Conservation (phyloP, 2,888 invertebrate genomes). For the Phoronis australis region DNA sequence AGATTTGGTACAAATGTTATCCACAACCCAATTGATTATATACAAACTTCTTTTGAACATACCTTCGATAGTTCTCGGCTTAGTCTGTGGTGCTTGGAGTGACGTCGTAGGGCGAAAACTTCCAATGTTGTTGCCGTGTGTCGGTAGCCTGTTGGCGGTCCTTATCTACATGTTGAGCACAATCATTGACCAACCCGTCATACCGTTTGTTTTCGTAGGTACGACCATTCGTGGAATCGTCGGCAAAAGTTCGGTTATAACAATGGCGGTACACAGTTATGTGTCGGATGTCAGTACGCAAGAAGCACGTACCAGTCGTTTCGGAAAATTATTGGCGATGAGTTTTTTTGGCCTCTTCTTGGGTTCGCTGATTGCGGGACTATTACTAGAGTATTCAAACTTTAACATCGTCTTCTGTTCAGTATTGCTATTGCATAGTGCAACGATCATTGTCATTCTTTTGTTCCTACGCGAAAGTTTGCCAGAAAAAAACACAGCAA, state of each 20-base stretch:
- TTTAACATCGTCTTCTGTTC: constrained; percentile 32
- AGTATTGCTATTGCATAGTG: constrained; percentile 33
- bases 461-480: constrained; percentile 34
- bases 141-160: constrained; percentile 44
- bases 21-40: constrained; percentile 41
- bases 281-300: constrained; percentile 41
- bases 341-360: constrained; percentile 48
- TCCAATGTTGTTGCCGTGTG: constrained; percentile 44
- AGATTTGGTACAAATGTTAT: constrained; percentile 29
- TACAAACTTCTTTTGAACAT: constrained; percentile 47
- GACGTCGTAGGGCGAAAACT: constrained; percentile 45
- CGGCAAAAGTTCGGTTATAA: constrained; percentile 50
- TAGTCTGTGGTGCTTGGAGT: constrained; percentile 52
- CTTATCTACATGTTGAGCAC: constrained; percentile 37
- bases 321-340: constrained; percentile 47
- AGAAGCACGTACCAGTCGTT: constrained; percentile 36
- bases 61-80: constrained; percentile 45
- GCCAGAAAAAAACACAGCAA: not conserved
- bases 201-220: constrained; percentile 38
- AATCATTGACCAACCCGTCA: constrained; percentile 16
- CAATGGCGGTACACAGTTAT: constrained; percentile 52
- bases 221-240: constrained; percentile 42
- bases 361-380: constrained; percentile 42
- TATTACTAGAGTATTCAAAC: constrained; percentile 29
- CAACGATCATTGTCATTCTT: constrained; percentile 31